Base-by-base conservation (phyloP, 2,797 vertebrate genomes). In the Thripadectes ignobilis region DNA sequence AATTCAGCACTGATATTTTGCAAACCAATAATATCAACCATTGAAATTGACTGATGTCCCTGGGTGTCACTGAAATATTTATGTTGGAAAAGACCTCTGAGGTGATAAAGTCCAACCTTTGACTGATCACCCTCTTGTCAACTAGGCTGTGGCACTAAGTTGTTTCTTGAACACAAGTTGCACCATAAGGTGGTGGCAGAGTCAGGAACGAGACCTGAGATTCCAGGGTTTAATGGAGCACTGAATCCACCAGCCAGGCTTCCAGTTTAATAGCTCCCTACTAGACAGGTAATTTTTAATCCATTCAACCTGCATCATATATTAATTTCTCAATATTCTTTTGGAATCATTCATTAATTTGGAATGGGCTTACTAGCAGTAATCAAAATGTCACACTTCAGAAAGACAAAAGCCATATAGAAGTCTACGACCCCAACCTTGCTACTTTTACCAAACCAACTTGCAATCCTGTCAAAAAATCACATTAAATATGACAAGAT, bases 401-500 rank as follows among this genome's bases (percentile, higher is more conserved):
- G 52, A 92, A 86, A 59, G 43, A 67, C 52, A 85, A 78, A 89
- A 92, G 39, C 43, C 39, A 12, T 46, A 41, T 15, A 23, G 41
- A 67, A 77, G 21, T 59, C 20, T 52, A 39, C 26, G n/a, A 77
- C 23, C 14, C 11, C 46, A 73, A 39, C 39, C 51, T 78, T 55
- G 36, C 71, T 79, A 61, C 62, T 69, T 94, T 82, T 74, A 94
- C 71, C 77, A 95, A 93, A 78, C 32, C 51, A 73, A 38, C 77
- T 84, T 74, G 63, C 45, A 88, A 49, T 55, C 43, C 59, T 61
- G 62, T 73, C 8, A 73, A 73, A 95, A 92, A 81, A 65, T 17
- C 62, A 69, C 77, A 87, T 67, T 75, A 73, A 38, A 49, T 87
- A 79, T 93, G 83, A 89, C 90, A 90, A 89, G 77, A 43, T 94